Conservation (phyloP, 2,888 invertebrate species). For the Saturnia pavonia region DNA sequence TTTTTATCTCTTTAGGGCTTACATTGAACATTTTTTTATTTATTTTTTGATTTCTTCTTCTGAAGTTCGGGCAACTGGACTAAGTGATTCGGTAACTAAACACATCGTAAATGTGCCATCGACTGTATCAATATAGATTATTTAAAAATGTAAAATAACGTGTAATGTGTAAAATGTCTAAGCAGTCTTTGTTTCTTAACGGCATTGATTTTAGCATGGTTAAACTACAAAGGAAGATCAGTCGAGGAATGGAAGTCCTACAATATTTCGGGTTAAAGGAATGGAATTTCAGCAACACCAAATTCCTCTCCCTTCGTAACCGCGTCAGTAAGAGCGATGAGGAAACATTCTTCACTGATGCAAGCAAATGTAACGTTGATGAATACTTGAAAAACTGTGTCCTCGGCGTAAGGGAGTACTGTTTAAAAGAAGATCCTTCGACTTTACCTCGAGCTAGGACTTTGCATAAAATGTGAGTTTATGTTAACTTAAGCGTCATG, state of each 20-base stretch:
- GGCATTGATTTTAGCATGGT: conserved; percentile 75
- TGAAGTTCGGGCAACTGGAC: background rate
- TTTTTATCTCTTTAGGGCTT: no score
- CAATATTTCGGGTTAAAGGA: conserved; percentile 91
- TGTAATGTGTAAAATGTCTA: no score
- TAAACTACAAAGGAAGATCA: conserved; percentile 83
- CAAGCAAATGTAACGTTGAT: conserved; percentile 54
- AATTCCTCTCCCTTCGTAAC: conserved; percentile 78
- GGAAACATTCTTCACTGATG: conserved; percentile 82
- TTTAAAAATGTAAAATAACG: no score
- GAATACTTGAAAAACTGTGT: conserved; percentile 81
- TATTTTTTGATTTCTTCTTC: background rate
- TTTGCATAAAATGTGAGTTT: conserved; percentile 83
- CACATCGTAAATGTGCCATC: background rate
- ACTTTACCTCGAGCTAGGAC: conserved; percentile 88
- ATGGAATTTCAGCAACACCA: conserved; percentile 89
- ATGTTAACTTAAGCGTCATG: background rate
- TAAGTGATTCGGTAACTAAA: background rate
- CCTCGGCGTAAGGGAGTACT: conserved; percentile 89
- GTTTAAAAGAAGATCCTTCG: conserved; percentile 90
- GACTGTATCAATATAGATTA: no score
- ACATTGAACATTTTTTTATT: no score
- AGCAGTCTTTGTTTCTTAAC: no score
- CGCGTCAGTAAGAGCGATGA: conserved; percentile 81
- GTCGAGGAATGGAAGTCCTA: conserved; percentile 84